These are phyloP conservation scores for Xerus rutilus DNA, from an alignment of 2,797 vertebrate species.

Conservation along the genomic window DNA sequence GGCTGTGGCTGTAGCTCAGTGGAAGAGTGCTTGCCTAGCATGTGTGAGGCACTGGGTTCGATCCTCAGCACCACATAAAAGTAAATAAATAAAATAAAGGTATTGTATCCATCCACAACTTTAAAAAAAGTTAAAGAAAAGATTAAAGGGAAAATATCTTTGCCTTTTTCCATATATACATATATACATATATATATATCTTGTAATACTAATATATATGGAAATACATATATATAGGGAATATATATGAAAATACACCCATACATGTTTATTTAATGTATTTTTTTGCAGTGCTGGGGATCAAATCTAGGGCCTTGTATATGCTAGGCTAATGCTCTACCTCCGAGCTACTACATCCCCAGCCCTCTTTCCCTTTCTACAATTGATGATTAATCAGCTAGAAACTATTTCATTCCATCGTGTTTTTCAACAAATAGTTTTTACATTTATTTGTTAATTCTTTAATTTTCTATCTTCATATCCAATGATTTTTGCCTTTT, in stretches of 20 bases:
- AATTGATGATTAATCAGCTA: neutral
- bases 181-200: neutral
- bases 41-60: too few species aligned
- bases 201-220: neutral
- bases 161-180: too few species aligned
- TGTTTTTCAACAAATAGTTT: neutral
- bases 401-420: neutral
- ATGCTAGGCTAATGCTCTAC: too few species aligned
- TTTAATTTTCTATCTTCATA: constrained; percentile 6
- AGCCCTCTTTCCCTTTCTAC: neutral
- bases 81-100: too few species aligned
- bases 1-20: too few species aligned
- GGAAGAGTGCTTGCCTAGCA: too few species aligned
- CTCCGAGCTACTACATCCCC: neutral
- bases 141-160: neutral
- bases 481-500: neutral
- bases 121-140: too few species aligned
- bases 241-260: too few species aligned
- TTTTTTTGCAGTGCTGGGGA: neutral
- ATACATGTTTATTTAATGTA: too few species aligned
- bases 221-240: neutral
- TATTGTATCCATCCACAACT: too few species aligned
- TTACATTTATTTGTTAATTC: neutral
- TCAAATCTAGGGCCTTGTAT: neutral
- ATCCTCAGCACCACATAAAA: too few species aligned